Base-by-base conservation (phyloP, 1,140 invertebrate genomes). In the Heliconius eleuchia region DNA sequence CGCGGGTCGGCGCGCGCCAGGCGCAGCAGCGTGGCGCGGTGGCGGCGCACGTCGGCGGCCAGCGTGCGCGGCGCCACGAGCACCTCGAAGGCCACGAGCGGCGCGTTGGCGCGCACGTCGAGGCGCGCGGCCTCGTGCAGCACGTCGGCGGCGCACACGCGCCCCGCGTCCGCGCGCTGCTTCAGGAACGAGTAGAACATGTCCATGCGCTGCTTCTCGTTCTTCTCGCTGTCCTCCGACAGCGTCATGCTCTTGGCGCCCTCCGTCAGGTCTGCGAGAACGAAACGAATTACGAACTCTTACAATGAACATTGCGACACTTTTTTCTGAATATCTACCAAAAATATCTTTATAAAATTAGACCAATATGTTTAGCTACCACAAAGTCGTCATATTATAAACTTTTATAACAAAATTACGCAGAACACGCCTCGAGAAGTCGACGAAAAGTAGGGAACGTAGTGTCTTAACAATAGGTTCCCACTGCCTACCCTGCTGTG, bases 211-310 rank as follows among this genome's bases (percentile, higher is more conserved):
- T 99, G 99, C 88, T 98, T 98, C 88, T 98, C 98, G 79, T 97
- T 97, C 95, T 99, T 99, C 86, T 99, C 99, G 82, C 98, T 96
- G 95, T 99, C 99, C 92, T 99, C 98, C 83, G 97, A 98, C 81
- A 99, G 96, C 37, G 99, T 99, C 95, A 99, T 97, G 98, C 55
- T 57, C 8, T 57, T 57, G 55, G 60, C 98, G 71, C 98, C 99
- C 83, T 98, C 97, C 9, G 98, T 98, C 72, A 99, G 93, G 93
- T 99, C 97, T 93, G 84, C 50, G 5, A 16, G 42, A 13, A 46
- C 42, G 16, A 4, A 42, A 42, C 11, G 3, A 13, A 42, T 42
- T 34, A 42, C 42, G 11, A 30, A 30, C 39, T 3, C 9, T 11
- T 2, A 37, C 37, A 42, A 11, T 46, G 0, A 46, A 13, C 11